A percentile compares a stretch with the other conserved stretches of the same genome.
Evolutionary conservation across 2,797 vertebrate species (phyloP).

Genomic region (Buceros bicornis): DNA sequence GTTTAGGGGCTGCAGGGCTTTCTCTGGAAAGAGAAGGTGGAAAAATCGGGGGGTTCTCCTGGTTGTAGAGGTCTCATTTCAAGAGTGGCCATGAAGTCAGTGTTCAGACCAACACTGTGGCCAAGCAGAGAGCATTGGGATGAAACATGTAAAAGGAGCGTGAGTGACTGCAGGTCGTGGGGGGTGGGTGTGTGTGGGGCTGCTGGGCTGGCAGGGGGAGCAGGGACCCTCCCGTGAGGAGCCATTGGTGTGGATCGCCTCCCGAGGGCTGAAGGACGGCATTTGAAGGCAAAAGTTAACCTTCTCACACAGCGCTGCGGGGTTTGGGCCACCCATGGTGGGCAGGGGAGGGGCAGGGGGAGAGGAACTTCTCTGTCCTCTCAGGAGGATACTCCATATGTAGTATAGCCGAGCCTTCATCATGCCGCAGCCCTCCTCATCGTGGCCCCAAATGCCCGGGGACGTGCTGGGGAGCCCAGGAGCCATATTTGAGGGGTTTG

Average conservation of each 20-base stretch:
- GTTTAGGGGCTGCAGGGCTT: not conserved
- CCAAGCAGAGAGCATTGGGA: not conserved
- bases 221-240: fast-evolving
- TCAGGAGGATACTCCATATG: fast-evolving
- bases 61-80: not conserved
- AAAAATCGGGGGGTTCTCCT: not conserved
- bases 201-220: not conserved
- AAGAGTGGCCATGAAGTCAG: not conserved
- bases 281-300: not conserved
- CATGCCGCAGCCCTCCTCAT: not conserved
- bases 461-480: not conserved
- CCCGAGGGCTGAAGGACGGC: not conserved
- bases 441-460: too few relatives aligned
- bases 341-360: not conserved
- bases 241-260: not conserved
- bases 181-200: not conserved
- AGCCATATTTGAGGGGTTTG: fast-evolving
- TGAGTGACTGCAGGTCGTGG: not conserved
- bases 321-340: not conserved
- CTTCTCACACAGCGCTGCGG: fast-evolving
- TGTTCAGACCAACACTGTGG: not conserved
- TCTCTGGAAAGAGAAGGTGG: not conserved
- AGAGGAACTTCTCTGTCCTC: not conserved
- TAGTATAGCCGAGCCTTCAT: fast-evolving
- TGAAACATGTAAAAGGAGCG: too few relatives aligned